Evolutionary conservation across 2,888 invertebrate genomes (phyloP).

Genomic region (Iphiclides podalirius): DNA sequence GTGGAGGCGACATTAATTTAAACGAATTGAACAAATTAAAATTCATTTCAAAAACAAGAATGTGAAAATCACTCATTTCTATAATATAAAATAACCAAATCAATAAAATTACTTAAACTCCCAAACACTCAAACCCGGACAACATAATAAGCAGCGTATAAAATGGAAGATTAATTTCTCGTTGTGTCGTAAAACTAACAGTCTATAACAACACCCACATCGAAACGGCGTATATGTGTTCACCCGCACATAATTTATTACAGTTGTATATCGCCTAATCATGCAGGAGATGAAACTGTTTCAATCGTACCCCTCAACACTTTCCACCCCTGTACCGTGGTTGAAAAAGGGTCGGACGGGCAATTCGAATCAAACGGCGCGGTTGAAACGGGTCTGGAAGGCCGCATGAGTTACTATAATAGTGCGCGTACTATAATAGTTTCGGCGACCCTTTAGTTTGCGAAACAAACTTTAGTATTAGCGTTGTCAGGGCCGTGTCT

Average conservation of each 20-base stretch:
- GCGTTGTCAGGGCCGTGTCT: background rate
- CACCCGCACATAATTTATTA: constrained; percentile 2
- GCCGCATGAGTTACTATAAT: constrained; percentile 3
- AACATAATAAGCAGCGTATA: too few relatives aligned
- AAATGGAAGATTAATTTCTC: too few relatives aligned
- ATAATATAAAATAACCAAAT: too few relatives aligned
- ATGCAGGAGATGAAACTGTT: constrained; percentile 15
- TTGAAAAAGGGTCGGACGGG: constrained; percentile 7
- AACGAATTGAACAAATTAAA: too few relatives aligned
- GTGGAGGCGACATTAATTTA: too few relatives aligned
- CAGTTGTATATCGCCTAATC: constrained; percentile 8
- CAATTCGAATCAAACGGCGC: constrained; percentile 9
- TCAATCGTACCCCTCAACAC: background rate
- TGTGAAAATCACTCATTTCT: too few relatives aligned
- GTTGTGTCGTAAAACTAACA: background rate
- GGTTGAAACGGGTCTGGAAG: constrained; percentile 6
- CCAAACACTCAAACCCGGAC: too few relatives aligned
- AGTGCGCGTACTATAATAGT: constrained; percentile 17
- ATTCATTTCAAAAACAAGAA: too few relatives aligned
- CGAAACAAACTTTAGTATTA: constrained; percentile 12
- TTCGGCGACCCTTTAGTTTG: constrained; percentile 21
- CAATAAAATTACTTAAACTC: too few relatives aligned
- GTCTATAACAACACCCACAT: background rate
- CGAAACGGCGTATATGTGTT: background rate
- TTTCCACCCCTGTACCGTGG: background rate